Evolutionary conservation across 2,113 vertebrate genomes (phyloP), one percentile per base, ranked within the genome.

Genomic region (Dunckerocampus dactyliophorus): DNA sequence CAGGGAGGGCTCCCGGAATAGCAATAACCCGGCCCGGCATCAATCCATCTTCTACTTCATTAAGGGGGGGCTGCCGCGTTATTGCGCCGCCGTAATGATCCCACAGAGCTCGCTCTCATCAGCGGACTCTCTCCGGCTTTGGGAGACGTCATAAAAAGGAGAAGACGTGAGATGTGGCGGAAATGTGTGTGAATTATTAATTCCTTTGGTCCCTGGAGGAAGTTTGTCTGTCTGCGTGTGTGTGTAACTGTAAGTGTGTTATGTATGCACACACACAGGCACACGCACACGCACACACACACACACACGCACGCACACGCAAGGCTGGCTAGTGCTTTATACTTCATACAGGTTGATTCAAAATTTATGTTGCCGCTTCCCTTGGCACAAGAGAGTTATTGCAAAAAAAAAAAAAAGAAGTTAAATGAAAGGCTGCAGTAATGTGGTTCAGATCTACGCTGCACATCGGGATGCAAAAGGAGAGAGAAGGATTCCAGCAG

Each of bases 151-250:
- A 84, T 74, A 82, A 80, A 77, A 74, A 14, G 39, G 67, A 76
- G 71, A 78, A 68, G 59, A 79, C 69, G 57, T 31, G 55, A 82
- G 74, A 81, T 63, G 76, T 63, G 61, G 58, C 51, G 69, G 81
- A 82, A 74, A 69, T 62, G 63, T 70, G 46, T 57, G 60, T 86
- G 76, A 87, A 88, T 88, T 82, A 89, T 89, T 84, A 74, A 83
- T 81, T 76, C 43, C 66, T 65, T 28, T 47, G 1, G 43, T 75
- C 68, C 72, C 78, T n/a, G 55, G 59, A 62, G 81, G 65, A 72
- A 55, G 66, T 69, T 64, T 55, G 63, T 62, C 20, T 61, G 24
- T 59, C 31, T 51, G 49, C n/a, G 49, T 54, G 63, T 47, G 61
- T 47, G 42, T 24, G 60, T 37, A 56, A 37, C 47, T 42, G 20